These are phyloP conservation scores for Ypsolopha scabrella DNA, from an alignment of 2,888 invertebrate genomes.

Conservation along the genomic window DNA sequence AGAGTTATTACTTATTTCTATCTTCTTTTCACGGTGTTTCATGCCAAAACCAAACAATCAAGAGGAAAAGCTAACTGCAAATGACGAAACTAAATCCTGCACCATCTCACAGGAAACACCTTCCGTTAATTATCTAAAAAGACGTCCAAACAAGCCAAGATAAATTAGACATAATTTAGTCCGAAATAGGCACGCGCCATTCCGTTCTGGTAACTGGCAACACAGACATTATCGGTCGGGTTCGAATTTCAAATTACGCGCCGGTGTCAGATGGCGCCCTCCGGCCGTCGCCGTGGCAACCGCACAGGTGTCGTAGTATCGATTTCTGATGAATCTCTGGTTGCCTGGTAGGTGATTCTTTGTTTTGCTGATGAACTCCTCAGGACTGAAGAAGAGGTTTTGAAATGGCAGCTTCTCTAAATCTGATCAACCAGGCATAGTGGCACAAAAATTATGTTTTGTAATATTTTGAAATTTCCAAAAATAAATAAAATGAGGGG, in stretches of 20 bases:
- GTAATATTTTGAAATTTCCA: too few relatives aligned
- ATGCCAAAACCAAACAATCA: background rate
- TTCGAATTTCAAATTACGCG: conserved; percentile 69
- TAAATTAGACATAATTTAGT: conserved; percentile 52
- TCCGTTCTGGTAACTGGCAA: conserved; percentile 30
- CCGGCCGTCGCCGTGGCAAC: conserved; percentile 46
- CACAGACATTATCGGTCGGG: conserved; percentile 59
- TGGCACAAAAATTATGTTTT: too few relatives aligned
- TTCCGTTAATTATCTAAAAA: conserved; percentile 1
- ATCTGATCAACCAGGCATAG: too few relatives aligned
- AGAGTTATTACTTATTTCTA: background rate
- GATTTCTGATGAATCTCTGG: conserved; percentile 37
- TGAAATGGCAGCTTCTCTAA: too few relatives aligned
- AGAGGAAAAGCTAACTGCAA: background rate
- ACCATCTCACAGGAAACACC: background rate
- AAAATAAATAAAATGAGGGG: too few relatives aligned
- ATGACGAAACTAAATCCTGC: background rate
- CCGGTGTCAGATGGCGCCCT: conserved; percentile 63
- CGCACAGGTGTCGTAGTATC: conserved; percentile 56
- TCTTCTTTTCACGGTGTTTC: background rate
- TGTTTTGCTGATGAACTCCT: too few relatives aligned
- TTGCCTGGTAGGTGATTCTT: conserved; percentile 20
- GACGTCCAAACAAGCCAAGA: background rate
- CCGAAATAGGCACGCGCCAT: conserved; percentile 32
- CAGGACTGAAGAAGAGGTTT: too few relatives aligned